Percentiles rank a stretch among this genome's conserved stretches.
Conservation (phyloP, 2,888 invertebrate species). For the Baronia brevicornis region DNA sequence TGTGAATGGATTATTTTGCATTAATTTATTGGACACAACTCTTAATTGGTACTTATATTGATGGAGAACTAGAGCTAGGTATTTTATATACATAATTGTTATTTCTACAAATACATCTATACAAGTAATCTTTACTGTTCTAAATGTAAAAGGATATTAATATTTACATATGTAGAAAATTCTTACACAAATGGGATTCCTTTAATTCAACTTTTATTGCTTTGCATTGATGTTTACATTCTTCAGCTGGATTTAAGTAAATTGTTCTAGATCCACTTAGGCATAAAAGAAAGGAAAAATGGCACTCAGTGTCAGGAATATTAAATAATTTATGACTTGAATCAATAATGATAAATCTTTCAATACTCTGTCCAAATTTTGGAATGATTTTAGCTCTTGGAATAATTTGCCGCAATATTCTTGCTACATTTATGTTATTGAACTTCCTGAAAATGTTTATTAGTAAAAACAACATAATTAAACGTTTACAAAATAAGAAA, state of each 20-base stretch:
- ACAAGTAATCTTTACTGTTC: too few species aligned
- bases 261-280: constrained; percentile 83
- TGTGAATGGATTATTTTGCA: too few species aligned
- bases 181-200: constrained; percentile 86
- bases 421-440: constrained; percentile 84
- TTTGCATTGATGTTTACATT: constrained; percentile 83
- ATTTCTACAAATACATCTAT: too few species aligned
- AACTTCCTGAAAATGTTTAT: constrained; percentile 77
- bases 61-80: too few species aligned
- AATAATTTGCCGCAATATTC: constrained; percentile 82
- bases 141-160: too few species aligned
- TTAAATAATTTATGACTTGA: constrained; percentile 78
- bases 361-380: constrained; percentile 84
- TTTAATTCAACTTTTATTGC: constrained; percentile 82
- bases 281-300: constrained; percentile 84
- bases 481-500: too few species aligned
- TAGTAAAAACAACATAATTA: background rate
- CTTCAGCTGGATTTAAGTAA: constrained; percentile 83
- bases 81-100: too few species aligned
- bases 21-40: too few species aligned
- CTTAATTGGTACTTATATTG: too few species aligned
- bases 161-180: too few species aligned
- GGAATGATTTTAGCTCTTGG: constrained; percentile 82
- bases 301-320: constrained; percentile 88
- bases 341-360: constrained; percentile 86